Base-by-base conservation (phyloP, 1,140 invertebrate species). In the Thereuonema tuberculata region DNA sequence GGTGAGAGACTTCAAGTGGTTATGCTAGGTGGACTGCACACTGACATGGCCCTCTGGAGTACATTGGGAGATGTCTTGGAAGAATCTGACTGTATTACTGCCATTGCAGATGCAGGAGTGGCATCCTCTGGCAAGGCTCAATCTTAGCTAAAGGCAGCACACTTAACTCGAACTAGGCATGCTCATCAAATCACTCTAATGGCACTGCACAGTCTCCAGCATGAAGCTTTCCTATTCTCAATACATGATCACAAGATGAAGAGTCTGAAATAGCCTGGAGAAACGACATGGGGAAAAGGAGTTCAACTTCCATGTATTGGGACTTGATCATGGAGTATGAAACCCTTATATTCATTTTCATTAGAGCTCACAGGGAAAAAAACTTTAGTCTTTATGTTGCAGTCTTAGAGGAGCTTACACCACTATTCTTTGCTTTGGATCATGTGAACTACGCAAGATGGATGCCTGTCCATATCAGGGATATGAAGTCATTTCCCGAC, bases 1-100 rank as follows among this genome's bases (percentile, higher is more conserved):
- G 67, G 63, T 31, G 67, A 71, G 50, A 58, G 67, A 12, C 60
- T 61, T 47, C 65, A 63, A 60, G 28, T 69, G 5, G 59, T 67
- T 23, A 69, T 67, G 66, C 29, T 67, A 23, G 66, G 66, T 47
- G 64, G 62, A 17, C 57, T 67, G 15, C 66, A 67, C 56, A 61
- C 62, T 37, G 64, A 67, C 50, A 66, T 66, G 56, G 64, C 66
- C 23, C 23, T 60, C 31, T 58, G 49, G 56, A 66, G 50, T 12
- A 64, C 62, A 14, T n/a, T 68, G 48, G 69, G 67, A 53, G 59
- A 61, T 26, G 56, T 65, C 17, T 54, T 70, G 3, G 48, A 66
- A 21, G 63, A 55, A 23, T 61, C 59, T 63, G 65, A 63, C 14
- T 70, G 67, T 63, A 64, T 60, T 29, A 28, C 64, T n/a, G 49